Evolutionary conservation across 1,140 invertebrate species (phyloP), one percentile per base, ranked within the genome.

Genomic region (Drosophila lacteicornis): DNA sequence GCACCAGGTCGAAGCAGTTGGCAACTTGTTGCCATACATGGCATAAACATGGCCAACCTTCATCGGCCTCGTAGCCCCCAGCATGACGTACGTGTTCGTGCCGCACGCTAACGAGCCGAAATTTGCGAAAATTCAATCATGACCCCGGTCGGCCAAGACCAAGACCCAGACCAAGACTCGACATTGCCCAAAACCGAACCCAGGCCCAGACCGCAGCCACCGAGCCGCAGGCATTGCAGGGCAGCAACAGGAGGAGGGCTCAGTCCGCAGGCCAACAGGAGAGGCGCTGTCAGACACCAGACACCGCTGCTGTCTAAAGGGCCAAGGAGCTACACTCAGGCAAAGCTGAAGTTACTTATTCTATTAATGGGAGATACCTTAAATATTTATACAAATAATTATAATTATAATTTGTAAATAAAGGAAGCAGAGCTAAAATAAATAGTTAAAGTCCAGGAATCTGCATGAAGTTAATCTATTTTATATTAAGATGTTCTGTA

Each of bases 81-180:
- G 85, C 85, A 69, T 80, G 79, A 68, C 66, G 60, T 75, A 84
- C 68, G 66, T 80, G 68, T 84, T 83, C 82, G 78, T 83, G 87
- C 59, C 69, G 55, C 87, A 91, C 80, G 87, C 87, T 91, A 91
- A 91, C 87, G 80, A 91, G 87, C 80, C 55, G 75, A 84, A 91
- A 91, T 87, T 91, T 85, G 80, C 75, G 78, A 91, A 91, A 91
- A 91, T 91, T 91, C 82, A 91, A 91, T 91, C 78, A 91, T 81
- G 57, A 59, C 60, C 65, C 76, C 67, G 60, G 73, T 66, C 79
- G 76, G 59, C 70, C 68, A 79, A 75, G 68, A 66, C 63, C 56
- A 56, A 62, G 61, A 60, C 50, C 75, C 42, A 50, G 17, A 40
- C 50, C 19, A 47, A 58, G 46, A 40, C 15, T 51, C 56, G 47